phyloP scores from a whole-genome alignment of 1,140 invertebrate genomes.

The Brachionus paranguensis region DNA sequence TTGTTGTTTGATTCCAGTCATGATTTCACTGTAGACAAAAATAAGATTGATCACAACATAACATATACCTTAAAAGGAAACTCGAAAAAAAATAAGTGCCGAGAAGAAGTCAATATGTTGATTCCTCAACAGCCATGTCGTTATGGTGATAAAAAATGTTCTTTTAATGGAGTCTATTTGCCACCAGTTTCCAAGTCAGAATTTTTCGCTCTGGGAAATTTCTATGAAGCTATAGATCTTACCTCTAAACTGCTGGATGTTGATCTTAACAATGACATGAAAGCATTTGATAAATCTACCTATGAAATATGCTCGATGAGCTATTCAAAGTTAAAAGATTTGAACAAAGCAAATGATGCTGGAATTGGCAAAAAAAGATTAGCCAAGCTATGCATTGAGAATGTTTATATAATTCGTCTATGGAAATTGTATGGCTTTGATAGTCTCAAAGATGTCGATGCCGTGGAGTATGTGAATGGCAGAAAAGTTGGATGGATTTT shows the following conservation, averaged over 20 bases:
- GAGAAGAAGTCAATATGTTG: conserved; percentile 13
- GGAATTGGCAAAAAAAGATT: conserved; percentile 9
- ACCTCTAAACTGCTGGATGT: not conserved
- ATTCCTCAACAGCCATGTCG: conserved; percentile 12
- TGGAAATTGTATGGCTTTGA: conserved; percentile 17
- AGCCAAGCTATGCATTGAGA: not conserved
- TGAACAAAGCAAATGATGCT: not conserved
- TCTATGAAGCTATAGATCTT: conserved; percentile 7
- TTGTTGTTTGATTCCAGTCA: conserved; percentile 5
- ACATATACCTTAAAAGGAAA: not conserved
- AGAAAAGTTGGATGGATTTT: conserved; percentile 20
- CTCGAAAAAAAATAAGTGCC: conserved; percentile 5
- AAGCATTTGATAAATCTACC: not conserved
- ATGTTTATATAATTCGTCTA: conserved; percentile 19
- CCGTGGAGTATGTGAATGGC: not conserved
- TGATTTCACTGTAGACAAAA: conserved; percentile 10
- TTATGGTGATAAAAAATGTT: not conserved
- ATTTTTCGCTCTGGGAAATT: conserved; percentile 24
- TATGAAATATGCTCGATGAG: conserved; percentile 33
- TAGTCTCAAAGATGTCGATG: not conserved
- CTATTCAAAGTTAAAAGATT: not conserved
- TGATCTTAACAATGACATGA: not conserved
- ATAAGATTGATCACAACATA: not conserved
- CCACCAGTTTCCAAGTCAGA: conserved; percentile 10
- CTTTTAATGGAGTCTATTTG: conserved; percentile 17